Conservation (phyloP, 1,140 invertebrate genomes). For the Euura saliciscinereae region DNA sequence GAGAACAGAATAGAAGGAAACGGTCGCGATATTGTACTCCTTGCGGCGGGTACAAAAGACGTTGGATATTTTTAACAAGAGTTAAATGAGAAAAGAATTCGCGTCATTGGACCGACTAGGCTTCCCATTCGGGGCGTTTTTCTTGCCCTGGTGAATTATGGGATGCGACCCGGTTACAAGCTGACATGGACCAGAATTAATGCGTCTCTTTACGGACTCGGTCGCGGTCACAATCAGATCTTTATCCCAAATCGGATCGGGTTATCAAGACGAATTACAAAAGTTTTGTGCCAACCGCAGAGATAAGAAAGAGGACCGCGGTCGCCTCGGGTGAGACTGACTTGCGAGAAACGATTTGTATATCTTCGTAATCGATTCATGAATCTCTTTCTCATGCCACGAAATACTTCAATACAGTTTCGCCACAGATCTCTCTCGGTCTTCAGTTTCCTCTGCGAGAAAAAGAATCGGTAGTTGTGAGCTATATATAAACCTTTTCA, state of each 20-base stretch:
- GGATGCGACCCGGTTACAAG: constrained; percentile 33
- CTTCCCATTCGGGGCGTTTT: constrained; percentile 4
- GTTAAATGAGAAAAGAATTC: constrained; percentile 18
- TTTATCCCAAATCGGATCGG: constrained; percentile 21
- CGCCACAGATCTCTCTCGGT: constrained; percentile 17
- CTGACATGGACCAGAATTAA: constrained; percentile 9
- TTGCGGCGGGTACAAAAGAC: constrained; percentile 25
- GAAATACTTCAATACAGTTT: constrained; percentile 12
- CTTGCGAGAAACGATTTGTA: constrained; percentile 4
- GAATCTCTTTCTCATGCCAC: constrained; percentile 9
- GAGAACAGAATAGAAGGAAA: too few species aligned
- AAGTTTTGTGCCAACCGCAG: neutral
- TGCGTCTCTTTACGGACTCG: constrained; percentile 2
- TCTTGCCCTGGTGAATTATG: constrained; percentile 39
- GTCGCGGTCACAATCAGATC: constrained; percentile 33
- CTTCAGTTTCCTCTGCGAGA: constrained; percentile 36
- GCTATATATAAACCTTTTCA: constrained; percentile 18
- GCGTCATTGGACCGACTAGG: constrained; percentile 14
- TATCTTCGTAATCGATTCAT: neutral
- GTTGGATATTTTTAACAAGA: constrained; percentile 41
- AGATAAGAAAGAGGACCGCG: neutral
- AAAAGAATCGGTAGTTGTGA: constrained; percentile 14
- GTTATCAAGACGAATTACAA: neutral
- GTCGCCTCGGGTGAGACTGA: constrained; percentile 9
- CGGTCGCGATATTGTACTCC: too few species aligned